Evolutionary conservation across 1,140 invertebrate species (phyloP).

Genomic region (Neelides sp.): DNA sequence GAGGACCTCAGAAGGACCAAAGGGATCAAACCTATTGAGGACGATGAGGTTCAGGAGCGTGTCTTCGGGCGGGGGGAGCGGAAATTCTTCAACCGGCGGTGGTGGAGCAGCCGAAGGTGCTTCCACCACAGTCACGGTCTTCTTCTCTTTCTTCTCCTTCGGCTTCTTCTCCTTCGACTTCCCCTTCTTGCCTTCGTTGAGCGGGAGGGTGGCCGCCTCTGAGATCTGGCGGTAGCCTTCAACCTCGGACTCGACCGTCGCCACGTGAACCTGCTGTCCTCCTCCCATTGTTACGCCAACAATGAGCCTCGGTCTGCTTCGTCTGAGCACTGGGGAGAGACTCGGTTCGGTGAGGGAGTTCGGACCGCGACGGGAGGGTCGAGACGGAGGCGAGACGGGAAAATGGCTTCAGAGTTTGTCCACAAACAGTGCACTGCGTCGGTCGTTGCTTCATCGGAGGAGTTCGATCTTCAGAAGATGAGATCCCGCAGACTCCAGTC

Average conservation of each 20-base stretch:
- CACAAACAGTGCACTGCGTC: conserved; percentile 20
- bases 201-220: conserved; percentile 28
- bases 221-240: conserved; percentile 29
- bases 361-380: conserved; percentile 4
- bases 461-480: conserved; percentile 20
- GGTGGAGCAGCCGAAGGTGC: conserved; percentile 19
- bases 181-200: conserved; percentile 24
- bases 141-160: conserved; percentile 23
- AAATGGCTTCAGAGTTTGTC: conserved; percentile 30
- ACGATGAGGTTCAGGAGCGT: conserved; percentile 30
- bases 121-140: conserved; percentile 30
- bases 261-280: conserved; percentile 66
- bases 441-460: conserved; percentile 10
- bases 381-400: conserved; percentile 17
- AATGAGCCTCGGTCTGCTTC: conserved; percentile 17
- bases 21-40: conserved; percentile 30
- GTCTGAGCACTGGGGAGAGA: conserved; percentile 9
- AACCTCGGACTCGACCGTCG: conserved; percentile 52
- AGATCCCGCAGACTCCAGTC: conserved; percentile 30
- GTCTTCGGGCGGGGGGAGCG: conserved; percentile 30
- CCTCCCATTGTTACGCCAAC: conserved; percentile 44
- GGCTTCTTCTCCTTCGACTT: conserved; percentile 26
- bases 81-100: conserved; percentile 30
- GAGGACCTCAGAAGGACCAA: too few species aligned
- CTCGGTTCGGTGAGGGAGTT: neutral